Evolutionary conservation across 2,797 vertebrate genomes (phyloP), one percentile per base, ranked within the genome.

Genomic region (Pantherophis alleghaniensis): DNA sequence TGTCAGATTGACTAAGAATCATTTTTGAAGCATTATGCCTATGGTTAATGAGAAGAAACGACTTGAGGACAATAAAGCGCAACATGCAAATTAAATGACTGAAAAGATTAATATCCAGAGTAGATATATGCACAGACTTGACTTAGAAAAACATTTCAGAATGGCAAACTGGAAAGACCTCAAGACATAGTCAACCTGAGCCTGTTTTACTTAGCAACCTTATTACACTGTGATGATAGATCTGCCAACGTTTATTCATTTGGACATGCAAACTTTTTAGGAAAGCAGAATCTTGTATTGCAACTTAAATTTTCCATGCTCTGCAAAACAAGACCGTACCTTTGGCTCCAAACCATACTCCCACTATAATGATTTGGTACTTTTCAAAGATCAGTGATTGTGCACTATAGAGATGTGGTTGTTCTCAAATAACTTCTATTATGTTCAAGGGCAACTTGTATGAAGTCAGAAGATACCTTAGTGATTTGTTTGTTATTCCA

Each of bases 391-490:
- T 93, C 60, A 87, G 88, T n/a, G 53, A 12, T 94, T 90, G 92
- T 22, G 74, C 93, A 96, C 90, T 96, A 95, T 3, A 74, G 91
- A 95, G 94, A 93, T 96, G 94, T 96, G 95, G 94, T 94, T 94
- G 91, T 94, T 89, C 91, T 95, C 0, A 0, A 90, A 87, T 95
- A 89, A 95, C 96, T 96, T 96, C 95, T 94, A 94, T 97, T 97
- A 96, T 88, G 89, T 95, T 96, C 96, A 96, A 97, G 96, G 96
- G 88, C 95, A 95, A 69, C 89, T 61, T 94, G 91, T 95, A 94
- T 93, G 86, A 93, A n/a, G 79, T 22, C 59, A 28, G 74, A 92
- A 91, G 93, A 93, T 94, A 94, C 93, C 93, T 47, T 95, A 95
- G 90, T 91, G 92, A 92, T 95, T 95, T 96, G 90, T 95, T 96